Evolutionary conservation across 2,888 invertebrate species (phyloP).

Genomic region (Acleris literana): DNA sequence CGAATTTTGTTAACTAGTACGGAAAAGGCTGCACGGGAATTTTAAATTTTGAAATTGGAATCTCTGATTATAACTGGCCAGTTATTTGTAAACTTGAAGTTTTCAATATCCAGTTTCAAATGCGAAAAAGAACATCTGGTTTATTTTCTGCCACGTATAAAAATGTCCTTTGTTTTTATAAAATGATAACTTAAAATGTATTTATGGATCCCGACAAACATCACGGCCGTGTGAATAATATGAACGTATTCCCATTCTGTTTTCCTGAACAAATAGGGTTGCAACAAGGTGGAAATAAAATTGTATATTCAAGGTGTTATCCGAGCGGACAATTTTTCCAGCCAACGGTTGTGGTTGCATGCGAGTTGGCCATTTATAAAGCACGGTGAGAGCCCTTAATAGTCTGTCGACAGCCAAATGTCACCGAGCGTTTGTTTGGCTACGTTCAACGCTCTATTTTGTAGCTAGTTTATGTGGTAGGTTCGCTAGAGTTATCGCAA

Average conservation of each 20-base stretch:
- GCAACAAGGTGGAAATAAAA: constrained; percentile 51
- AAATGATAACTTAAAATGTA: too few relatives aligned
- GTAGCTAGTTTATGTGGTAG: constrained; percentile 55
- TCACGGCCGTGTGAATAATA: neutral
- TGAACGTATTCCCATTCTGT: neutral
- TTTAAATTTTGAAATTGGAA: constrained; percentile 45
- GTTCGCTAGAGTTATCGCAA: constrained; percentile 22
- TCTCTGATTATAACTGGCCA: constrained; percentile 37
- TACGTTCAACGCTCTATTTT: constrained; percentile 62
- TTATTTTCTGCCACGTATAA: neutral
- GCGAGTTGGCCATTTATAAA: constrained; percentile 74
- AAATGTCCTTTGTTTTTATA: neutral
- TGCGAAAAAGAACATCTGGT: neutral
- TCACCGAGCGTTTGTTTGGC: constrained; percentile 75
- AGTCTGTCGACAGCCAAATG: constrained; percentile 81
- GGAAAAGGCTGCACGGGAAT: constrained; percentile 53
- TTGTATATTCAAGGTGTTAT: constrained; percentile 69
- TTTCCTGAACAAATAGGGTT: constrained; percentile 7
- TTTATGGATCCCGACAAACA: neutral
- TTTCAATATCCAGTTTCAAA: constrained; percentile 1
- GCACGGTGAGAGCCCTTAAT: constrained; percentile 77
- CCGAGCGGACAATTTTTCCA: constrained; percentile 61
- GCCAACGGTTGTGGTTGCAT: constrained; percentile 69
- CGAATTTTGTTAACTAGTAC: constrained; percentile 62
- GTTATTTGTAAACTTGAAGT: constrained; percentile 34